A percentile compares a stretch with the other conserved stretches of the same genome.
phyloP scores from a whole-genome alignment of 2,113 vertebrate species.

The Pavo muticus region DNA sequence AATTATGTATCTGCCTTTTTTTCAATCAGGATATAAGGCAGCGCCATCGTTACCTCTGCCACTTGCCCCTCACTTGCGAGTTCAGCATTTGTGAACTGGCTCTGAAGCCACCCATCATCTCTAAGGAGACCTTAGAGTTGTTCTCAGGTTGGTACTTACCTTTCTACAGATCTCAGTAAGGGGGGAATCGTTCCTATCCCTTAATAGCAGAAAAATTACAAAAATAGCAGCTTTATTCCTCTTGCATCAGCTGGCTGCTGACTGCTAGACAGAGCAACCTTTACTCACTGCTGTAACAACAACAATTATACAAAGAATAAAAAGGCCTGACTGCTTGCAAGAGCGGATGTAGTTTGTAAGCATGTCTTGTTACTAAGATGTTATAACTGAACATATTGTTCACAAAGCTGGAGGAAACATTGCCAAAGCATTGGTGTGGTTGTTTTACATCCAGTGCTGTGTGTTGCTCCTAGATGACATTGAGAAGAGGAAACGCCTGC shows the following conservation, averaged over 20 bases:
- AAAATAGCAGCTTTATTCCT: not conserved
- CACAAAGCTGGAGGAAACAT: not conserved
- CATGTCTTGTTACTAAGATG: not conserved
- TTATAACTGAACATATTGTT: not conserved
- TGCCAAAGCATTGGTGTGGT: not conserved
- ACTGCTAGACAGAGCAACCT: not conserved
- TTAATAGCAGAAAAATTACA: not conserved
- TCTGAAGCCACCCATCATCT: slow-evolving; percentile 90
- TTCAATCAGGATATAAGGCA: slow-evolving; percentile 90
- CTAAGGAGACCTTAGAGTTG: slow-evolving; percentile 92
- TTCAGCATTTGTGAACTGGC: slow-evolving; percentile 97
- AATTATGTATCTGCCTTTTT: not conserved
- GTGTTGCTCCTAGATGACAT: slow-evolving; percentile 85
- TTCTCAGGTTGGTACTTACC: slow-evolving; percentile 86
- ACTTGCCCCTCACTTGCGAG: slow-evolving; percentile 98
- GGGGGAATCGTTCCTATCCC: not conserved
- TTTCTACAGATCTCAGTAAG: not conserved
- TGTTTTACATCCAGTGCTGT: not conserved
- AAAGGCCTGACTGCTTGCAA: not conserved
- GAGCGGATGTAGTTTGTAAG: not conserved
- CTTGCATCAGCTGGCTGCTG: not conserved
- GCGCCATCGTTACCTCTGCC: slow-evolving; percentile 93
- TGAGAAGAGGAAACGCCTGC: slow-evolving; percentile 91
- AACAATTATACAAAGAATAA: not conserved
- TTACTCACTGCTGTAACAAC: not conserved